phyloP scores from a whole-genome alignment of 2,113 vertebrate genomes.

The Zingel zingel region DNA sequence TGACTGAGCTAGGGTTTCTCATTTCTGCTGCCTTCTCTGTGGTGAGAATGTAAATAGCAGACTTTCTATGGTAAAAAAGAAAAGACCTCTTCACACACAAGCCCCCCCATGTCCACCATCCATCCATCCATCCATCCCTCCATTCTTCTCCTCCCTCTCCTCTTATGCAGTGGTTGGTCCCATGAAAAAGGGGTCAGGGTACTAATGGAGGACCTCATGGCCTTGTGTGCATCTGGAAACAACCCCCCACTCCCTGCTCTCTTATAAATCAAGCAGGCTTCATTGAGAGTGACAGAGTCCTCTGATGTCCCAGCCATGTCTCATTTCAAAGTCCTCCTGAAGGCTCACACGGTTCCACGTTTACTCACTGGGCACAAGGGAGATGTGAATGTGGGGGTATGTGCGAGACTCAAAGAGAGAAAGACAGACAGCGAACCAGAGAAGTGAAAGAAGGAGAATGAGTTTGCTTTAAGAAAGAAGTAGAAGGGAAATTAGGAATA shows the following conservation, averaged over 20 bases:
- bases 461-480: conserved; percentile 51
- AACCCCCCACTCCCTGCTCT: conserved; percentile 71
- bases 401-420: conserved; percentile 40
- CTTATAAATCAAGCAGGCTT: conserved; percentile 86
- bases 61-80: conserved; percentile 64
- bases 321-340: conserved; percentile 83
- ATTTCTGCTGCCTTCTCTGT: conserved; percentile 64
- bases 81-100: conserved; percentile 36
- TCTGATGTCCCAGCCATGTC: conserved; percentile 82
- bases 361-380: conserved; percentile 72
- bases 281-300: conserved; percentile 74
- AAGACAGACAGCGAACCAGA: conserved; percentile 35
- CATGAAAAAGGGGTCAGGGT: conserved; percentile 84
- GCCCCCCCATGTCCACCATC: conserved; percentile 59
- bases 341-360: conserved; percentile 79
- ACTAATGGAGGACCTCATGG: conserved; percentile 86
- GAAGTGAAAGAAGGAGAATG: conserved; percentile 29
- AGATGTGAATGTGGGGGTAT: conserved; percentile 50
- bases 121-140: conserved; percentile 68
- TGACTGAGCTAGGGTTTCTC: conserved; percentile 67
- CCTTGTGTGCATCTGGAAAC: conserved; percentile 83
- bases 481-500: conserved; percentile 45
- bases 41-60: conserved; percentile 81
- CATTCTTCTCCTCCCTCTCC: conserved; percentile 65
- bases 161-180: conserved; percentile 71